Base-by-base conservation (phyloP, 1,140 invertebrate genomes). In the Babylonia areolata region DNA sequence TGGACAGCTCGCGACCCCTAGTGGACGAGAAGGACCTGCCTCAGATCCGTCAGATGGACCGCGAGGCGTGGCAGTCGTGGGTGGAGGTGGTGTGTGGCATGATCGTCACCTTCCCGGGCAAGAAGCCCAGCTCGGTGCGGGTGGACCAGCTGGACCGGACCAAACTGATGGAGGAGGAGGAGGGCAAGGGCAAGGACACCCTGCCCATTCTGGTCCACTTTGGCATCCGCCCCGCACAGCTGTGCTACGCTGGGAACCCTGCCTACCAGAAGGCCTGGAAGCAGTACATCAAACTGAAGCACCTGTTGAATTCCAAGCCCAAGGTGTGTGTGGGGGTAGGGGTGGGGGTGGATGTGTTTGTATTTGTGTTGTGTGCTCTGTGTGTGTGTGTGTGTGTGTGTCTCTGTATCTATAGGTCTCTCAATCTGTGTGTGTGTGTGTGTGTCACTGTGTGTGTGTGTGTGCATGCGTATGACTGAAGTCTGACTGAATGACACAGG, bases 211-310 rank as follows among this genome's bases (percentile, higher is more conserved):
- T 99, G 87, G 97, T 99, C 3, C 98, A 99, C 94, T 99, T 99
- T 95, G 98, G 98, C 39, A 98, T 93, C 71, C 94, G 98, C 73
- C 98, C 98, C 17, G 97, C 98, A 0, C 98, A 99, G 91, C 95
- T 99, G 0, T 98, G 98, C 92, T 99, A 99, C 94, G 98, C 97
- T 73, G 98, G 98, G 71, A 99, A 99, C 94, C 97, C 98, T 23
- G 97, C 97, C 96, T 99, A 99, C 93, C 98, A 99, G 94, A 98
- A 98, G 95, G 97, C 97, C 0, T 99, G 98, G 98, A 93, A 94
- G 79, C 90, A 98, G 94, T 99, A 99, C 94, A 97, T 99, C 0
- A 99, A 99, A 94, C 98, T 98, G 93, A 96, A 98, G 0, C 98
- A 99, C 95, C 94, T 99, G 5, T 95, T 99, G 40, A 98, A 98